phyloP scores from a whole-genome alignment of 2,113 vertebrate genomes.

The Phoxinus phoxinus region DNA sequence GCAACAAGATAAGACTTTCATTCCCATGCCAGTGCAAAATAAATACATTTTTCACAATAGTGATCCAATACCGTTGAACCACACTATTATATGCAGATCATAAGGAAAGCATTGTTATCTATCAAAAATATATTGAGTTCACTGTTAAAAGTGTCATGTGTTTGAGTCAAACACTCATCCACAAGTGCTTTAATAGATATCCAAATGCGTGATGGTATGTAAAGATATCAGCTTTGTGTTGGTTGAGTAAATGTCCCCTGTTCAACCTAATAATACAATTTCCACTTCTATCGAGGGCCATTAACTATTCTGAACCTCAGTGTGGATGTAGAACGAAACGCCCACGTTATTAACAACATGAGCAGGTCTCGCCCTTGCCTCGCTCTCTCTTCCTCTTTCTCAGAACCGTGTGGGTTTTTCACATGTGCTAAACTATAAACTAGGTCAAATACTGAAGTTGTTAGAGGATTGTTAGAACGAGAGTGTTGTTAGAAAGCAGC shows the following conservation, averaged over 20 bases:
- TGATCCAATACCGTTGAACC: background rate
- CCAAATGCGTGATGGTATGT: background rate
- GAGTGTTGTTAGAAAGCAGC: background rate
- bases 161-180: conserved; percentile 7
- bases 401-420: background rate
- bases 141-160: background rate
- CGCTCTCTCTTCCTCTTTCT: conserved; percentile 1
- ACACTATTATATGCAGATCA: background rate
- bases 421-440: conserved; percentile 4
- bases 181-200: conserved; percentile 26
- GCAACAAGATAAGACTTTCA: too few relatives aligned
- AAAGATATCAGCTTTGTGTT: background rate
- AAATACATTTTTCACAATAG: background rate
- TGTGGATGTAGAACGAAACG: conserved; percentile 14
- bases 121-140: background rate
- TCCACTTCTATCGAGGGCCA: conserved; percentile 11
- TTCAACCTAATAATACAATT: conserved; percentile 18
- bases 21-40: background rate
- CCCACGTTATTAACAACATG: conserved; percentile 17
- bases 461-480: conserved; percentile 8
- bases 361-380: background rate
- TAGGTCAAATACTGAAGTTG: conserved; percentile 34
- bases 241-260: background rate
- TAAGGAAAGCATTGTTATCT: background rate
- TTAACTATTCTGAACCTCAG: background rate